Evolutionary conservation across 2,888 invertebrate genomes (phyloP).

Genomic region (Catonia carolina): DNA sequence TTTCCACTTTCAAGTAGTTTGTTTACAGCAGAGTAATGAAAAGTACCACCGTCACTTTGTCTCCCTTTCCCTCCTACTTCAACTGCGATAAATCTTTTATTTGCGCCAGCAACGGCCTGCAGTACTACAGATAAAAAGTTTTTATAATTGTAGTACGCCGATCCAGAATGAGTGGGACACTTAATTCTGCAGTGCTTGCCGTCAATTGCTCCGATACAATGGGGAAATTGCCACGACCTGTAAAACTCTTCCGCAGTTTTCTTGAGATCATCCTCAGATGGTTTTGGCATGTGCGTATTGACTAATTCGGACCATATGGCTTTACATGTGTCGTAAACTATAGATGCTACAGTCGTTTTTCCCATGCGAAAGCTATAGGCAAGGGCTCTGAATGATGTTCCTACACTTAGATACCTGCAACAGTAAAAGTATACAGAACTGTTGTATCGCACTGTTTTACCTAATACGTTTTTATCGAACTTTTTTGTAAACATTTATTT

Average conservation of each 20-base stretch:
- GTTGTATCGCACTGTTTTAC: too few species aligned
- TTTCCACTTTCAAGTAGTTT: too few species aligned
- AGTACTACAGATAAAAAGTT: too few species aligned
- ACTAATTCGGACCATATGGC: neutral
- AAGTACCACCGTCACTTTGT: too few species aligned
- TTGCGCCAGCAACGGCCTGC: too few species aligned
- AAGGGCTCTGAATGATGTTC: constrained; percentile 2
- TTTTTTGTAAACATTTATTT: too few species aligned
- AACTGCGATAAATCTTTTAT: too few species aligned
- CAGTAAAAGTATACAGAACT: too few species aligned
- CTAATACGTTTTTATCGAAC: too few species aligned
- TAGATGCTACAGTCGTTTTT: neutral
- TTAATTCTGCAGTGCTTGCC: constrained; percentile 20
- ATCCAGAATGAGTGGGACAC: constrained; percentile 14
- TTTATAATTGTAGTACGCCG: constrained; percentile 23
- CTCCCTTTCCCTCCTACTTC: too few species aligned
- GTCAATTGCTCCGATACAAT: constrained; percentile 22
- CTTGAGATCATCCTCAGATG: neutral
- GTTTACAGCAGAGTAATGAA: too few species aligned
- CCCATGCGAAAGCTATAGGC: constrained; percentile 7
- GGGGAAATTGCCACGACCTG: constrained; percentile 19
- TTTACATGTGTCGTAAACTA: constrained; percentile 1
- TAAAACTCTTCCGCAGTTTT: constrained; percentile 1
- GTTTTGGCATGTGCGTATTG: constrained; percentile 2
- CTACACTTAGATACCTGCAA: constrained; percentile 12